Evolutionary conservation across 1,140 invertebrate species (phyloP).

Genomic region (Drosophila pseudoobscura): DNA sequence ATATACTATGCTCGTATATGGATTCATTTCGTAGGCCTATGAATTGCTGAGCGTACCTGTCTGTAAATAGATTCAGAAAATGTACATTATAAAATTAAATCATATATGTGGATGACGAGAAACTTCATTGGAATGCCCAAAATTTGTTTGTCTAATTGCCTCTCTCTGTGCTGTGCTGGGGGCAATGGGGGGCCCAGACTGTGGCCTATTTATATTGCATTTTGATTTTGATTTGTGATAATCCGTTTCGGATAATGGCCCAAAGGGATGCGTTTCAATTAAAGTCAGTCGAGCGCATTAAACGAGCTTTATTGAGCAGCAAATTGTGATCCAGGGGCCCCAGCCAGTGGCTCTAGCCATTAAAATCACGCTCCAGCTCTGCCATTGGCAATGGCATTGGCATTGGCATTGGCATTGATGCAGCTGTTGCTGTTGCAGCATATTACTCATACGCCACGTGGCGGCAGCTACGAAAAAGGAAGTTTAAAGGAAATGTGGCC

Average conservation of each 20-base stretch:
- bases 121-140: background rate
- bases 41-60: constrained; percentile 29
- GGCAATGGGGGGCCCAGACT: background rate
- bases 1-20: too few relatives aligned
- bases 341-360: constrained; percentile 39
- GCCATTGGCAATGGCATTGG: background rate
- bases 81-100: too few relatives aligned
- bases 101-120: too few relatives aligned
- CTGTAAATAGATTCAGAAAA: background rate
- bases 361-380: constrained; percentile 30
- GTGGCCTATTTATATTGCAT: constrained; percentile 33
- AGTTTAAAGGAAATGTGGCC: background rate
- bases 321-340: constrained; percentile 12
- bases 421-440: constrained; percentile 47
- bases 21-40: background rate
- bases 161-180: too few relatives aligned
- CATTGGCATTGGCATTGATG: constrained; percentile 57
- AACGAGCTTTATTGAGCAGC: constrained; percentile 57
- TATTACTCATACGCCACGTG: constrained; percentile 58
- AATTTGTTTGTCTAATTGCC: background rate
- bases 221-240: constrained; percentile 57
- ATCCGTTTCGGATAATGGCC: constrained; percentile 1
- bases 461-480: background rate
- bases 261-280: constrained; percentile 42
- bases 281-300: constrained; percentile 45